Conservation (phyloP, 2,797 vertebrate genomes). For the Otolemur crassicaudatus region DNA sequence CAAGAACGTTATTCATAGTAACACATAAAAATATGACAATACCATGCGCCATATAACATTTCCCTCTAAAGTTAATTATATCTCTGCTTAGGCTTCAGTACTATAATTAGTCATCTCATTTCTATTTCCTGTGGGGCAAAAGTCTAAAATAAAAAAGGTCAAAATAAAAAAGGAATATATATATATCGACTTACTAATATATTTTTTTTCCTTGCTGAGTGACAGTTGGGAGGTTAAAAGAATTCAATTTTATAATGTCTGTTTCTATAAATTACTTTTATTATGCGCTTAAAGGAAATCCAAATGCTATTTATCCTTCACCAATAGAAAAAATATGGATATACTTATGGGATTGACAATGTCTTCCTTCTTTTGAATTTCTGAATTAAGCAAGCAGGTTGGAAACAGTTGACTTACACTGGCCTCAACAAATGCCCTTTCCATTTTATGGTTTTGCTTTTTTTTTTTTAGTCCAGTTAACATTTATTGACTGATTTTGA, state of each 20-base stretch:
- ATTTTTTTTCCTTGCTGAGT: slow-evolving; percentile 35
- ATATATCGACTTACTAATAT: background rate
- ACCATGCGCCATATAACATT: background rate
- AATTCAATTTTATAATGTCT: background rate
- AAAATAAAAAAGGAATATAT: background rate
- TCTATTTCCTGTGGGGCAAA: background rate
- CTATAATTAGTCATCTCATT: background rate
- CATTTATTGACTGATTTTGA: background rate
- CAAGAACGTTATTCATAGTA: background rate
- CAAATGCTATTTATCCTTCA: background rate
- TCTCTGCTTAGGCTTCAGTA: background rate
- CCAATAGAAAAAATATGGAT: background rate
- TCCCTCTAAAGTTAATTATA: background rate
- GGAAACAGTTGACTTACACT: background rate
- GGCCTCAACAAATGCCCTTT: background rate
- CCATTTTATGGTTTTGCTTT: background rate
- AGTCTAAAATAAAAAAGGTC: slow-evolving; percentile 35
- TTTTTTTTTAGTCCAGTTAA: background rate
- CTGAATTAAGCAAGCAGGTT: slow-evolving; percentile 24
- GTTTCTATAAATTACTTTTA: slow-evolving; percentile 25
- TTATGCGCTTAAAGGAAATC: background rate
- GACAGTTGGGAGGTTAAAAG: background rate
- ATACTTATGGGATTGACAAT: background rate
- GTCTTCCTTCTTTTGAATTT: background rate
- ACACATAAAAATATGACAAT: background rate